A percentile compares a stretch with the other conserved stretches of the same genome.
These are phyloP conservation scores for Cyclura pinguis DNA, from an alignment of 2,797 vertebrate species.

Conservation along the genomic window DNA sequence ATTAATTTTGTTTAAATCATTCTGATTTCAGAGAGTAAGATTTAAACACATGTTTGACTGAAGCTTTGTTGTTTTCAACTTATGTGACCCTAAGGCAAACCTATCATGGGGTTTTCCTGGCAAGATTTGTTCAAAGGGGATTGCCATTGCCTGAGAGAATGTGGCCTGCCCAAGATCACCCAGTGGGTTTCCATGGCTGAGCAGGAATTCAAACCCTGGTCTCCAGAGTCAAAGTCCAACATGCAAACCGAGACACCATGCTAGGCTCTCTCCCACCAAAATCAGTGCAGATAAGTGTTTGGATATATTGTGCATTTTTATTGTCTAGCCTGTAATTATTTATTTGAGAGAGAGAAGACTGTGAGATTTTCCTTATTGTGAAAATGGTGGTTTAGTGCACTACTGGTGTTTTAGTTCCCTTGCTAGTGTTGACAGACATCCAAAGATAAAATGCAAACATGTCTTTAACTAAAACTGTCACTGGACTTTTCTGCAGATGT, in stretches of 20 bases:
- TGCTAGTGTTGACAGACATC: neutral
- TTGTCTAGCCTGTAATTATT: neutral
- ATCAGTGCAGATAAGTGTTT: neutral
- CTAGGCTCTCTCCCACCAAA: too few relatives aligned
- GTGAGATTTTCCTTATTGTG: neutral
- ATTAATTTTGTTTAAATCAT: neutral
- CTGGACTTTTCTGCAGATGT: constrained; percentile 83
- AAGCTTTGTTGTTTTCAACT: neutral
- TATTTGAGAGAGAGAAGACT: neutral
- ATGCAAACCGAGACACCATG: too few relatives aligned
- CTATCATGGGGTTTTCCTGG: too few relatives aligned
- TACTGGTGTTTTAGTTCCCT: neutral
- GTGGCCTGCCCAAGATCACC: too few relatives aligned
- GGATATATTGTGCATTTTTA: neutral
- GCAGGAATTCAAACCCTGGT: too few relatives aligned
- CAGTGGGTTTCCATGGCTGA: too few relatives aligned
- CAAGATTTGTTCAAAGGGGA: too few relatives aligned
- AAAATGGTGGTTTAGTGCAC: neutral
- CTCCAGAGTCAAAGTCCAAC: too few relatives aligned
- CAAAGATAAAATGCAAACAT: neutral
- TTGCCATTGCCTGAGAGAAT: too few relatives aligned
- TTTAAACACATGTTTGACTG: neutral
- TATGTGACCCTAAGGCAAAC: too few relatives aligned
- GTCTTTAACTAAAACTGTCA: constrained; percentile 17
- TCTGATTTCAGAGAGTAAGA: neutral